A percentile compares a stretch with the other conserved stretches of the same genome.
These are phyloP conservation scores for Lamellibrachia satsuma DNA, from an alignment of 2,888 invertebrate species.

Conservation along the genomic window DNA sequence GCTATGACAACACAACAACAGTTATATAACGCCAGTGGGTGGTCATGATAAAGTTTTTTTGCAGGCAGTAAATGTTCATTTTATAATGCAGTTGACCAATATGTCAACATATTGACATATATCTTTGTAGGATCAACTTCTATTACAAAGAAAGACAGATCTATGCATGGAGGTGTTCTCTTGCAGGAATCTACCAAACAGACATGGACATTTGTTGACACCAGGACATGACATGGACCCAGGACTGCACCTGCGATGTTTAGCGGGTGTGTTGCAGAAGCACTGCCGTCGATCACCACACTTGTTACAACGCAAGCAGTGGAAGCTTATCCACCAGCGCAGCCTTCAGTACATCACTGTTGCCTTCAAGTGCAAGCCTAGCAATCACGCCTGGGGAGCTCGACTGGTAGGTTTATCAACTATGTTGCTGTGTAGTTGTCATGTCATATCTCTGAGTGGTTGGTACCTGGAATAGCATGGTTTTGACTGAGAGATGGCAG, in stretches of 20 bases:
- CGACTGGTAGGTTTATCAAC: constrained; percentile 5
- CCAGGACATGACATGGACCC: background rate
- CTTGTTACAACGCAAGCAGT: background rate
- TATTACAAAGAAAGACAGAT: background rate
- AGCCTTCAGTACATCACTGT: background rate
- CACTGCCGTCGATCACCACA: background rate
- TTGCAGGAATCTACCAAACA: background rate
- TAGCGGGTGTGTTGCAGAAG: background rate
- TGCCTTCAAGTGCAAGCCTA: constrained; percentile 2
- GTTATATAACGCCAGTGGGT: too few species aligned
- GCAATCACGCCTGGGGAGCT: background rate
- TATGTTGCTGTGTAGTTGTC: background rate
- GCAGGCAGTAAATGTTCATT: too few species aligned
- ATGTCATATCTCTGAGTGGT: background rate
- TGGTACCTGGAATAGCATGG: too few species aligned
- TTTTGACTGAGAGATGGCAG: too few species aligned
- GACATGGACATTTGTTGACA: background rate
- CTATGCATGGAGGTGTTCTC: background rate
- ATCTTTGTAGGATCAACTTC: background rate
- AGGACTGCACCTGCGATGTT: background rate
- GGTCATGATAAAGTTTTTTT: too few species aligned
- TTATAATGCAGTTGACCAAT: too few species aligned
- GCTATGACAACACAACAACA: too few species aligned
- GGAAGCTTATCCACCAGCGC: background rate
- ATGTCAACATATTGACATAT: too few species aligned